Conservation (phyloP, 2,797 vertebrate genomes). For the Babyrousa celebensis region DNA sequence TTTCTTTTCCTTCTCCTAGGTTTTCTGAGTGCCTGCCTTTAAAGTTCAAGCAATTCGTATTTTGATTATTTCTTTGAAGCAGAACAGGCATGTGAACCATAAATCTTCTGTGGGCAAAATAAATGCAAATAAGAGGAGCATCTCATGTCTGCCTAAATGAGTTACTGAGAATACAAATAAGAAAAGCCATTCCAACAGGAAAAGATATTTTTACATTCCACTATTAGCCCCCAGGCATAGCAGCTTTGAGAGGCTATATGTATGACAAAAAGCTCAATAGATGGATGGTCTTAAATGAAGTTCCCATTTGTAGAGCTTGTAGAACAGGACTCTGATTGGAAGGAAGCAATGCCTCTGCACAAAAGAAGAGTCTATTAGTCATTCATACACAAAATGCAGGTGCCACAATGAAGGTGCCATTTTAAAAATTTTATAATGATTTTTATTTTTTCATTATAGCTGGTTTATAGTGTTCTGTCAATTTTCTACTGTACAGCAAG, state of each 20-base stretch:
- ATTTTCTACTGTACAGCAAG: too few relatives aligned
- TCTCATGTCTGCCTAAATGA: constrained; percentile 92
- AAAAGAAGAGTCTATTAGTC: constrained; percentile 77
- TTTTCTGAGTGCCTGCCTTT: constrained; percentile 89
- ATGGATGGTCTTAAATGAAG: constrained; percentile 86
- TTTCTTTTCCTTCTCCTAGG: constrained; percentile 84
- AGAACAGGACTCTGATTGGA: constrained; percentile 82
- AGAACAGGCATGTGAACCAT: constrained; percentile 91
- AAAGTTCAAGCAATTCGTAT: constrained; percentile 91
- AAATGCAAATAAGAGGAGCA: constrained; percentile 91
- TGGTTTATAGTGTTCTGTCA: too few relatives aligned
- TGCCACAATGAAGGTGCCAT: neutral
- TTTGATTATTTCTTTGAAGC: constrained; percentile 92
- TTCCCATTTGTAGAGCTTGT: constrained; percentile 84
- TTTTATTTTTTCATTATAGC: too few relatives aligned
- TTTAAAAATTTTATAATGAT: too few relatives aligned
- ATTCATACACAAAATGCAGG: constrained; percentile 77
- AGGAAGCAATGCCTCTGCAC: constrained; percentile 73
- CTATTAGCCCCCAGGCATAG: constrained; percentile 88
- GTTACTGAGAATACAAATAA: constrained; percentile 93
- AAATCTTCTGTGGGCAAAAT: constrained; percentile 92
- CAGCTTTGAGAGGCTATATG: constrained; percentile 87
- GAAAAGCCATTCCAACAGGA: constrained; percentile 93
- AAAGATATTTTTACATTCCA: constrained; percentile 93
- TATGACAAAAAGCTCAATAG: constrained; percentile 87